phyloP scores from a whole-genome alignment of 2,797 vertebrate genomes.

The Semaprochilodus insignis region DNA sequence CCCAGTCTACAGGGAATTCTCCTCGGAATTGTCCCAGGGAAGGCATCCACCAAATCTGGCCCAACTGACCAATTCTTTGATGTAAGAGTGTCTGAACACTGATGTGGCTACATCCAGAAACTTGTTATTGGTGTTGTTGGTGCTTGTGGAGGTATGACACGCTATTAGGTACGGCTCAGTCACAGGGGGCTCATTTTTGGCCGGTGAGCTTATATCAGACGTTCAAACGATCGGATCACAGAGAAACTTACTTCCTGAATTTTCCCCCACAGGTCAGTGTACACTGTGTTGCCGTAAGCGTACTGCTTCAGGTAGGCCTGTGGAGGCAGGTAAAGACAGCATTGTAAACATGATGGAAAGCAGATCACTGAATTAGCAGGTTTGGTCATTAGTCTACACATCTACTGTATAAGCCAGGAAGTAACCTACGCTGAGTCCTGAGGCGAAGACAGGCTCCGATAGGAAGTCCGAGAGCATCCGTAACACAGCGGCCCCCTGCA shows the following conservation, averaged over 20 bases:
- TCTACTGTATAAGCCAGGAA: neutral
- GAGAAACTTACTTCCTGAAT: conserved; percentile 77
- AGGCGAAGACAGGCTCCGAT: conserved; percentile 80
- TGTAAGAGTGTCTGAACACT: too few relatives aligned
- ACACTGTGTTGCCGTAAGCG: conserved; percentile 81
- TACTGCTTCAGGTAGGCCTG: conserved; percentile 88
- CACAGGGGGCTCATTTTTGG: too few relatives aligned
- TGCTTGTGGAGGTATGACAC: too few relatives aligned
- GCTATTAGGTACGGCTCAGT: too few relatives aligned
- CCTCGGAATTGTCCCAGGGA: too few relatives aligned
- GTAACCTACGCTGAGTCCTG: conserved; percentile 67
- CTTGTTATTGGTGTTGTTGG: too few relatives aligned
- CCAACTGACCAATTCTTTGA: too few relatives aligned
- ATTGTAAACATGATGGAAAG: too few relatives aligned
- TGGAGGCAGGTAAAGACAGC: conserved; percentile 32
- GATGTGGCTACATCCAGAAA: too few relatives aligned
- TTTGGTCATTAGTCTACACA: neutral
- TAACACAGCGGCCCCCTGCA: conserved; percentile 83
- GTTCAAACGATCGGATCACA: neutral
- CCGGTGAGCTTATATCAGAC: neutral
- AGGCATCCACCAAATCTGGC: too few relatives aligned
- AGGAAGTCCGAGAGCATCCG: conserved; percentile 92
- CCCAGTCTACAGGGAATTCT: too few relatives aligned
- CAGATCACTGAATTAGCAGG: too few relatives aligned
- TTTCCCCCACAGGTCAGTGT: conserved; percentile 86